phyloP scores from a whole-genome alignment of 2,888 invertebrate genomes.

The Heliconius charithonia region DNA sequence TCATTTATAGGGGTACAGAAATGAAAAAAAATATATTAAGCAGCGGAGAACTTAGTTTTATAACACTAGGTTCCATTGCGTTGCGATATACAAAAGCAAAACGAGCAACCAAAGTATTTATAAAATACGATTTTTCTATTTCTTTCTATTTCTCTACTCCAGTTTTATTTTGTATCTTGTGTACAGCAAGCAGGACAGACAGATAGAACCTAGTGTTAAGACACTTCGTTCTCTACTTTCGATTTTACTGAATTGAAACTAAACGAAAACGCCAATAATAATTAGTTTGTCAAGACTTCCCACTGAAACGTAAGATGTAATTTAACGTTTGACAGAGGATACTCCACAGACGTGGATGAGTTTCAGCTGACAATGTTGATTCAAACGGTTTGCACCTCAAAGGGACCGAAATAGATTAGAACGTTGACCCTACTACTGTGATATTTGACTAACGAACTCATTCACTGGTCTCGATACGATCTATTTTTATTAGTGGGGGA shows the following conservation, averaged over 20 bases:
- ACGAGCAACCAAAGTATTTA: not conserved
- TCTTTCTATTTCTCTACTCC: not conserved
- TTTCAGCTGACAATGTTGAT: constrained; percentile 48
- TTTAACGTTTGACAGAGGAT: constrained; percentile 42
- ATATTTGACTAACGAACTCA: constrained; percentile 39
- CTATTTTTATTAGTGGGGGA: constrained; percentile 1
- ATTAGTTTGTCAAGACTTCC: constrained; percentile 25
- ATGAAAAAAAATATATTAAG: no score
- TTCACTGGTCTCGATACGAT: constrained; percentile 26
- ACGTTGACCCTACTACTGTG: constrained; percentile 53
- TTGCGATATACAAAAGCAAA: no score
- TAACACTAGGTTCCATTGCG: no score
- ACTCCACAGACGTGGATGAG: constrained; percentile 43
- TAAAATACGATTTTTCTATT: not conserved
- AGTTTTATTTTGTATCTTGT: no score
- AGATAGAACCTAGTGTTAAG: no score
- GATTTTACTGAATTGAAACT: not conserved
- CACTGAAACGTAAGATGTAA: constrained; percentile 36
- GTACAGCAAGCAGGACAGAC: no score
- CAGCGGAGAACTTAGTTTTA: no score
- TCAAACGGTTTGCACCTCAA: constrained; percentile 60
- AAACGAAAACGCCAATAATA: not conserved
- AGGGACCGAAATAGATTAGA: constrained; percentile 61
- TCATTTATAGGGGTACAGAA: no score
- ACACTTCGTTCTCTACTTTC: no score